Conservation (phyloP, 30 jellyfish, hydroid and myxozoan species). For the Hydractinia echinata region DNA sequence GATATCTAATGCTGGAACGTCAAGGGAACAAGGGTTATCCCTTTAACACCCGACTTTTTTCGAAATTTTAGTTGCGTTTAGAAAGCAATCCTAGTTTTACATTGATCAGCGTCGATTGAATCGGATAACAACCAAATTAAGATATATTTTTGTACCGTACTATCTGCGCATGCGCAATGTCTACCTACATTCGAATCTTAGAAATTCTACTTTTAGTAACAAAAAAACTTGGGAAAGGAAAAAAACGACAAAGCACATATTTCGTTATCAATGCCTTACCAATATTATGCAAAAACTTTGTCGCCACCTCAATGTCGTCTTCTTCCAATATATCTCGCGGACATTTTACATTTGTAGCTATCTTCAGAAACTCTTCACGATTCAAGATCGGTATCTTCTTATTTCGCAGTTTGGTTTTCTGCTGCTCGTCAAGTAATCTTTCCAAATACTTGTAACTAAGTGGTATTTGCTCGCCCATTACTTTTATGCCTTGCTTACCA, state of each 20-base stretch:
- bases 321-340: slow-evolving; percentile 52
- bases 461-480: slow-evolving; percentile 92
- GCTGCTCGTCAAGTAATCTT: slow-evolving; percentile 32
- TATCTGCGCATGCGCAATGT: too few species aligned
- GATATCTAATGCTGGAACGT: not conserved
- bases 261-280: slow-evolving; percentile 38
- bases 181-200: too few species aligned
- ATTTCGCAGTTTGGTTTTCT: slow-evolving; percentile 33
- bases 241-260: too few species aligned
- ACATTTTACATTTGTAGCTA: slow-evolving; percentile 44
- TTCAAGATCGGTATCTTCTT: slow-evolving; percentile 58
- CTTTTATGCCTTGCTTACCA: slow-evolving; percentile 49
- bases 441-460: slow-evolving; percentile 66
- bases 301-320: slow-evolving; percentile 71
- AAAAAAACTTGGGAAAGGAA: too few species aligned
- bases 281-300: slow-evolving; percentile 69
- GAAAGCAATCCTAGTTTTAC: too few species aligned
- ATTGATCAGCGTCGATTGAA: too few species aligned
- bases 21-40: too few species aligned
- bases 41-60: too few species aligned
- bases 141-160: too few species aligned
- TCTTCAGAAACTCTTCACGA: slow-evolving; percentile 47
- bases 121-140: too few species aligned
- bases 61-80: too few species aligned
- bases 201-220: too few species aligned